These are phyloP conservation scores for Xestia rhomboidea DNA, from an alignment of 2,888 invertebrate genomes.

Conservation along the genomic window DNA sequence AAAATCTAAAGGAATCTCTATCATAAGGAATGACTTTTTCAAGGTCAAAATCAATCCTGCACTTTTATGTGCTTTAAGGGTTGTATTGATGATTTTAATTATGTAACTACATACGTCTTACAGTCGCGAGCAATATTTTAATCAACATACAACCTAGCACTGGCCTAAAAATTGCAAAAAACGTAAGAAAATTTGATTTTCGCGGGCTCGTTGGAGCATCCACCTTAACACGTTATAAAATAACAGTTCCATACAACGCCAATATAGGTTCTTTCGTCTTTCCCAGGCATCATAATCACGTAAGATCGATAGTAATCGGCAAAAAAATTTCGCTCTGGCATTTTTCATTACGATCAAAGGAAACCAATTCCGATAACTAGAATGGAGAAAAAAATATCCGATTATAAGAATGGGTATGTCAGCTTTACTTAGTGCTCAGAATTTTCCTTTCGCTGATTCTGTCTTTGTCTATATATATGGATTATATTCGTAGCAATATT, in stretches of 20 bases:
- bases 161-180: too few relatives aligned
- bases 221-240: neutral
- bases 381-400: conserved; percentile 46
- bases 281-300: conserved; percentile 33
- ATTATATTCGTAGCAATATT: neutral
- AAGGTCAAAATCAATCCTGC: too few relatives aligned
- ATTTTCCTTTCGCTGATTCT: conserved; percentile 24
- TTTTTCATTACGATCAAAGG: conserved; percentile 58
- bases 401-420: conserved; percentile 48
- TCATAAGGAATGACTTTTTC: too few relatives aligned
- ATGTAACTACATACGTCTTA: too few relatives aligned
- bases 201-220: too few relatives aligned
- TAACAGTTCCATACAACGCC: conserved; percentile 2
- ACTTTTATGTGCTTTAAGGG: too few relatives aligned
- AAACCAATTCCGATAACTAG: conserved; percentile 54
- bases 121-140: too few relatives aligned
- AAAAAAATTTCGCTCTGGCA: conserved; percentile 42
- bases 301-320: conserved; percentile 40
- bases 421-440: conserved; percentile 43
- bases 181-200: too few relatives aligned
- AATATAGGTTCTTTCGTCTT: neutral
- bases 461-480: neutral
- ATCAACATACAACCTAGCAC: too few relatives aligned
- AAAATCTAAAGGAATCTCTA: too few relatives aligned
- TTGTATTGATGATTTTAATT: too few relatives aligned